These are phyloP conservation scores for Dasyornis broadbenti DNA, from an alignment of 2,113 vertebrate genomes.

Conservation along the genomic window DNA sequence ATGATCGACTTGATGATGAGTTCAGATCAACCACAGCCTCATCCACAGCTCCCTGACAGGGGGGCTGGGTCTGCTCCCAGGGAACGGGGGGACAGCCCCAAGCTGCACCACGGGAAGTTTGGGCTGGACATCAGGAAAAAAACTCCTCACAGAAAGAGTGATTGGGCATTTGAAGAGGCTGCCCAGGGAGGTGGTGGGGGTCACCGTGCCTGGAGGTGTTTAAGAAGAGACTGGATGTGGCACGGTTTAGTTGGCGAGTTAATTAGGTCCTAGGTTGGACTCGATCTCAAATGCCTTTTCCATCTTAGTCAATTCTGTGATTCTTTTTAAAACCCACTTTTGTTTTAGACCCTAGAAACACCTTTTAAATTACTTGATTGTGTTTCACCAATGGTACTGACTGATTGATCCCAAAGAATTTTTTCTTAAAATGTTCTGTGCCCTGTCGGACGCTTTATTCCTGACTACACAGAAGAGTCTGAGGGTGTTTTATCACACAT, in stretches of 20 bases:
- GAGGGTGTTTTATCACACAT: not conserved
- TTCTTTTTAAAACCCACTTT: not conserved
- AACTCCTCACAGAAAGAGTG: not conserved
- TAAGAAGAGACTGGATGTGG: not conserved
- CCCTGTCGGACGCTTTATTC: fast-evolving
- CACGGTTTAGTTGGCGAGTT: not conserved
- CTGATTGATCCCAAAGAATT: not conserved
- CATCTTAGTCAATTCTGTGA: not conserved
- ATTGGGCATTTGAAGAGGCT: not conserved
- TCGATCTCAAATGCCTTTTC: not conserved
- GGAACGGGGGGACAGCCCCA: fast-evolving
- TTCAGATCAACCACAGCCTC: fast-evolving
- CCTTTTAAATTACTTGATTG: not conserved
- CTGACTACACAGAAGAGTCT: fast-evolving
- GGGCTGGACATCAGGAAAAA: fast-evolving
- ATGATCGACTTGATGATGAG: fast-evolving
- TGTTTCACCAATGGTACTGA: not conserved
- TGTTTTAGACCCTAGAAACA: not conserved
- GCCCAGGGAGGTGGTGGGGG: not conserved
- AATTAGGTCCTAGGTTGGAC: too few relatives aligned
- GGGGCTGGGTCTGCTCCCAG: not conserved
- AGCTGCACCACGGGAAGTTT: not conserved
- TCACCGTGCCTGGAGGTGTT: too few relatives aligned
- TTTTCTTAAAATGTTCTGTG: not conserved
- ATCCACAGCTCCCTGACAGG: fast-evolving